Conservation (phyloP, 2,888 invertebrate genomes). For the Chrysodeixis includens region DNA sequence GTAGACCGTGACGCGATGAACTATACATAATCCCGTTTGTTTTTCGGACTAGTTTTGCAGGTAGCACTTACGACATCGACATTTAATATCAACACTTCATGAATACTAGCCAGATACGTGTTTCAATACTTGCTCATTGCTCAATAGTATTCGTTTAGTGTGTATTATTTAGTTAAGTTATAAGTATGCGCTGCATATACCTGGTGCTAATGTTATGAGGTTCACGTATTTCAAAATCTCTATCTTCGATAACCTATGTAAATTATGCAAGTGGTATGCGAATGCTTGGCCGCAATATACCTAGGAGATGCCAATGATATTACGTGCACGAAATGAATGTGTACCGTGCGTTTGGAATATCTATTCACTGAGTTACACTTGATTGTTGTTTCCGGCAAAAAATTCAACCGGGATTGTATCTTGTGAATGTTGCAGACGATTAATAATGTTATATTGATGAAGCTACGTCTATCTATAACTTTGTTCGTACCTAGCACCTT, state of each 20-base stretch:
- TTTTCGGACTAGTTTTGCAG: conserved; percentile 45
- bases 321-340: conserved; percentile 12
- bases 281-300: conserved; percentile 7
- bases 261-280: conserved; percentile 11
- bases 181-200: background rate
- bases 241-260: conserved; percentile 1
- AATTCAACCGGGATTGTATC: background rate
- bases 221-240: conserved; percentile 14
- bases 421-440: background rate
- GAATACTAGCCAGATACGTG: background rate
- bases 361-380: conserved; percentile 7
- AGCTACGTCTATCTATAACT: background rate
- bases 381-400: conserved; percentile 2
- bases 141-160: background rate
- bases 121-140: background rate
- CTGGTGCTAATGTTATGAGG: background rate
- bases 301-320: conserved; percentile 15
- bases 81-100: conserved; percentile 5
- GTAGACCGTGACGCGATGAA: conserved; percentile 47
- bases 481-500: background rate
- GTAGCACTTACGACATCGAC: conserved; percentile 7
- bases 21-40: conserved; percentile 41
- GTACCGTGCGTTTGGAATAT: background rate
- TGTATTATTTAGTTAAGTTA: background rate
- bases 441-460: background rate